Conservation (phyloP, 2,113 vertebrate species). For the Callochromis pleurospilus region DNA sequence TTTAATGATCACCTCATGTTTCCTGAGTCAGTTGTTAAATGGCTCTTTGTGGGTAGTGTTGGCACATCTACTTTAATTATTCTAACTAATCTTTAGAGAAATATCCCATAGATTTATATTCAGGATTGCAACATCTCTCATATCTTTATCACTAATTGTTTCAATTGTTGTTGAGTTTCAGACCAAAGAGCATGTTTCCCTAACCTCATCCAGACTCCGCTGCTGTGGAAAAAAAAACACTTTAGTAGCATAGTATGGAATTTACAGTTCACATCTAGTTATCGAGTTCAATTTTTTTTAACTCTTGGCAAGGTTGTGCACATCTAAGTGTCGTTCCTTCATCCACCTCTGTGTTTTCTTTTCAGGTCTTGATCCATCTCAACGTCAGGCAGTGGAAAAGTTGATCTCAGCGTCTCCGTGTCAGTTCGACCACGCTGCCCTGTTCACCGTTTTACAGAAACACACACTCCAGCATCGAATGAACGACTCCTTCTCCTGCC, state of each 20-base stretch:
- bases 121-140: background rate
- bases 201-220: background rate
- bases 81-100: background rate
- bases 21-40: background rate
- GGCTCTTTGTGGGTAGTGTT: background rate
- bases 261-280: background rate
- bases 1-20: background rate
- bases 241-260: background rate
- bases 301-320: background rate
- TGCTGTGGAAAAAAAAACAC: background rate
- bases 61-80: background rate
- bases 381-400: slow-evolving; percentile 91
- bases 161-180: background rate
- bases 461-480: slow-evolving; percentile 91
- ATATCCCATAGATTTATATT: background rate
- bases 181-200: background rate
- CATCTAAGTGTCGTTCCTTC: background rate
- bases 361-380: slow-evolving; percentile 76
- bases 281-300: background rate
- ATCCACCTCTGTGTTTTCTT: background rate
- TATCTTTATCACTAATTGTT: background rate
- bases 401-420: slow-evolving; percentile 88
- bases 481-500: slow-evolving; percentile 96
- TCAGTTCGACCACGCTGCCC: slow-evolving; percentile 83
- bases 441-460: slow-evolving; percentile 88